Evolutionary conservation across 2,797 vertebrate genomes (phyloP), one percentile per base, ranked within the genome.

Genomic region (Nyctibius grandis): DNA sequence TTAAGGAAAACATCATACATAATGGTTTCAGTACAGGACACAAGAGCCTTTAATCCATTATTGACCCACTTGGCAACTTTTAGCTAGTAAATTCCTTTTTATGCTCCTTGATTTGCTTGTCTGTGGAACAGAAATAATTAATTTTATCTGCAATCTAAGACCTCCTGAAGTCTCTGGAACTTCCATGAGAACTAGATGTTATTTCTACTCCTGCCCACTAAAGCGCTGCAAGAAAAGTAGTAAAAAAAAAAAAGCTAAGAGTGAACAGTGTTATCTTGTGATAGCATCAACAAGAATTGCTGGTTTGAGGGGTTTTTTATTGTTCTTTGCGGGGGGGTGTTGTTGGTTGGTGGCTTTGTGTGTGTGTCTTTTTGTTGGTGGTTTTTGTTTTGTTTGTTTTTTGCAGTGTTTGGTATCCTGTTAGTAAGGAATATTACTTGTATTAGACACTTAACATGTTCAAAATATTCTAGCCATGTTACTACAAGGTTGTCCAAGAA

Each of bases 251-350:
- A 67, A 57, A 64, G 9, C 13, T 53, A 56, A 67, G 18, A 65
- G 6, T 4, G 5, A 64, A 11, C 7, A 86, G 28, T 5, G 16
- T 9, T 70, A 16, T 3, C 6, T 74, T 72, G 5, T 64, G 15
- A 28, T 6, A 33, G 18, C 11, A 61, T 6, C 23, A 56, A 16
- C 14, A 45, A n/a, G 12, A 69, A 57, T 1, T 70, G 3, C 9
- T 67, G 14, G 2, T 63, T 38, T n/a, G 38, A 61, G 20, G 9
- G 6, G 2, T 0, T 1, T 1, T 4, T 47, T 31, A 8, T 44
- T 44, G 5, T 14, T 33, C 3, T 12, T 47, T 31, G 16, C 19
- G 3, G 3, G 5, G 3, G 3, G 17, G 69, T 44, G 9, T 4
- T 28, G 7, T 9, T 86, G 20, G 10, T 9, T 29, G 29, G 38